These are phyloP conservation scores for Mormyrus lacerda DNA, from an alignment of 2,113 vertebrate genomes.

Conservation along the genomic window DNA sequence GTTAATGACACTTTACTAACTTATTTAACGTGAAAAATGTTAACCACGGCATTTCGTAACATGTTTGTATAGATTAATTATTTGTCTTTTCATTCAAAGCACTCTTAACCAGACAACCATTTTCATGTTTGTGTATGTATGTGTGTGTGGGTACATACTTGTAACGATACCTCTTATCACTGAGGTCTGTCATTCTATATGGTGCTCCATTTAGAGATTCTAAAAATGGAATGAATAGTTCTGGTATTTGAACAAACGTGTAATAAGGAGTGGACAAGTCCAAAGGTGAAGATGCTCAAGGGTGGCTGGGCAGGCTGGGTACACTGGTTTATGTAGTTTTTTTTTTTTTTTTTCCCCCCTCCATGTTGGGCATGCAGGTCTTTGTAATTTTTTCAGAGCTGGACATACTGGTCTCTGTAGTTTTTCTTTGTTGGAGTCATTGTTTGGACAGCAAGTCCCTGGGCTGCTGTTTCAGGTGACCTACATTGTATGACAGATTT, in stretches of 20 bases:
- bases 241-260: background rate
- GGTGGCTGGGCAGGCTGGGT: background rate
- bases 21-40: background rate
- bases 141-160: background rate
- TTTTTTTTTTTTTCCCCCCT: too few species aligned
- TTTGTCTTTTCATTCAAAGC: background rate
- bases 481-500: background rate
- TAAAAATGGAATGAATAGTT: slow-evolving; percentile 27
- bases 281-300: background rate
- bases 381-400: background rate
- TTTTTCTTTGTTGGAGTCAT: background rate
- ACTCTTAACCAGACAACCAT: background rate
- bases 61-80: background rate
- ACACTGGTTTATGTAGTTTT: background rate
- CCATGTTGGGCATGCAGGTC: background rate
- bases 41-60: background rate
- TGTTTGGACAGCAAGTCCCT: background rate
- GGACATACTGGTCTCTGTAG: background rate
- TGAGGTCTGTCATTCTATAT: background rate
- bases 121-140: background rate
- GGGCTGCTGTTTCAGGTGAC: background rate
- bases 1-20: background rate
- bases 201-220: background rate
- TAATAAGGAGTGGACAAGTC: background rate
- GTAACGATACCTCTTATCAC: background rate